Evolutionary conservation across 2,888 invertebrate genomes (phyloP), one percentile per base, ranked within the genome.

Genomic region (Pheosia gnoma): DNA sequence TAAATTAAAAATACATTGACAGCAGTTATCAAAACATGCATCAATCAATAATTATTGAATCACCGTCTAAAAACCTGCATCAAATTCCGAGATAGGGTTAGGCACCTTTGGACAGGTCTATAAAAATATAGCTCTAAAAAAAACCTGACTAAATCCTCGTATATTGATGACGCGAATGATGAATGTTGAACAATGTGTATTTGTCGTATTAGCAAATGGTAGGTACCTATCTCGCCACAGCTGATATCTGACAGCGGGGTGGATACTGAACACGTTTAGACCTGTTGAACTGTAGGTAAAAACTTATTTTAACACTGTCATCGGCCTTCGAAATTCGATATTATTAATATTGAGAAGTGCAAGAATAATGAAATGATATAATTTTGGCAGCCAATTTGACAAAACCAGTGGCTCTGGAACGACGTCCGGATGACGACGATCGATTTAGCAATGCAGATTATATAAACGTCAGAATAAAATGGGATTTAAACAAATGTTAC

Each of bases 111-210:
- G 84, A 81, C 84, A 79, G 80, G 81, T 80, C 80, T 78, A 89
- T 87, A 87, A 86, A 87, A 86, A 82, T 81, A 70, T 72, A 64
- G 63, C 61, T 57, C 57, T 58, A 81, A 81, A 84, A 85, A 81
- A 87, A 86, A 84, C 79, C 68, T 71, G 82, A 76, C 79, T 79
- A 81, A 85, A 85, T 81, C 79, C 78, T 79, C 74, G 69, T 76
- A 68, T 67, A 77, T 72, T 84, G 86, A 85, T 87, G 90, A 89
- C 87, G 86, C 75, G 85, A 79, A 86, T 88, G 89, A 91, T 91
- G 85, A 89, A 89, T 91, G 88, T 82, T 78, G 72, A 76, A 85
- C 83, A 85, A 90, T 88, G 84, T 83, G 79, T 86, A 84, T 80
- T 77, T 80, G 87, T 87, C 87, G 82, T 84, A 87, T 89, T 89